phyloP scores from a whole-genome alignment of 1,140 invertebrate genomes.

The Aplysia californica region DNA sequence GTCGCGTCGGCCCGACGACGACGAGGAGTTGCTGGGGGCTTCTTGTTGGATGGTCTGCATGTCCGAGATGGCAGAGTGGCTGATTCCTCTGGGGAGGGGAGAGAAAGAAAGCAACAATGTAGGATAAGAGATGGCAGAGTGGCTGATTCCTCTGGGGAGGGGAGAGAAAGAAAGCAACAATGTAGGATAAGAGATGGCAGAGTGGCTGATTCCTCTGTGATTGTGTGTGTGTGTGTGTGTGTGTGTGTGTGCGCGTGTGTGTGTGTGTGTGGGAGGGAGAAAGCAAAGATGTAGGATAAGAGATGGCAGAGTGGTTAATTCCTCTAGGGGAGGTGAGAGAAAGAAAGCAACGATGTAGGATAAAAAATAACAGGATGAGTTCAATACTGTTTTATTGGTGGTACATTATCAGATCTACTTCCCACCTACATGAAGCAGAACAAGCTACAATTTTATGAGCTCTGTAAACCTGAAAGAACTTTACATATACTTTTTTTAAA shows the following conservation, averaged over 20 bases:
- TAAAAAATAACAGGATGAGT: conserved; percentile 88
- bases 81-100: conserved; percentile 76
- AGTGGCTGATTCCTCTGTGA: conserved; percentile 86
- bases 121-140: conserved; percentile 82
- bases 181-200: conserved; percentile 76
- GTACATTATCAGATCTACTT: no score
- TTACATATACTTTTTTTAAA: no score
- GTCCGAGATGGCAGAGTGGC: conserved; percentile 92
- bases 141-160: conserved; percentile 80
- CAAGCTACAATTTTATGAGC: no score
- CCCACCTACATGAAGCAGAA: no score
- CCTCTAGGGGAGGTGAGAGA: conserved; percentile 70
- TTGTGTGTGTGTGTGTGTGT: no score
- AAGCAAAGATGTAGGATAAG: conserved; percentile 42
- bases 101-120: not conserved
- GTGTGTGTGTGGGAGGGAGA: not conserved
- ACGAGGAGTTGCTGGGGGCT: conserved; percentile 27
- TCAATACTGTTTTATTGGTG: no score
- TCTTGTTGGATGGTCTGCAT: conserved; percentile 92
- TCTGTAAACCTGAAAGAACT: no score
- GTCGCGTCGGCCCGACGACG: conserved; percentile 20
- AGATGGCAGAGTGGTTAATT: conserved; percentile 91
- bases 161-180: not conserved
- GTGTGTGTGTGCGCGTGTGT: no score
- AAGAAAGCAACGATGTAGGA: not conserved